Evolutionary conservation across 2,888 invertebrate species (phyloP), one percentile per base, ranked within the genome.

Genomic region (Caenorhabditis sp.): DNA sequence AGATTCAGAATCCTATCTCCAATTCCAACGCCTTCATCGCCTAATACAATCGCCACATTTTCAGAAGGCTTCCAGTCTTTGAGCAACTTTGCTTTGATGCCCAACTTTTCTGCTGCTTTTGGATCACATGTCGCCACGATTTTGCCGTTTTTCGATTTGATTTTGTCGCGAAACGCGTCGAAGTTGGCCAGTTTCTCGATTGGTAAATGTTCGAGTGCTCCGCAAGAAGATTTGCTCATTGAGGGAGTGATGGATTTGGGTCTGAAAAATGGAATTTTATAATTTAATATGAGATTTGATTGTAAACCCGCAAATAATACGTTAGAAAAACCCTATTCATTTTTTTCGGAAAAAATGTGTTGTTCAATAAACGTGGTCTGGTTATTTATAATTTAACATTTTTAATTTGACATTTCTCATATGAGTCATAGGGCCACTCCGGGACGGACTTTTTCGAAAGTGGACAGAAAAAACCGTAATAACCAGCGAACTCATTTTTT

Each of bases 211-310:
- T 81, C 81, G n/a, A 81, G 23, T 10, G 81, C 81, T 14, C 81
- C 81, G 43, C 73, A 76, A 0, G 76, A 77, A 2, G 81, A 70
- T 50, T 78, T 78, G 67, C 77, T 78, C 78, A 81, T 81, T 10
- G 70, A 67, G 0, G 78, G 77, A 43, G 81, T 81, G n/a, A 81
- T 67, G 2, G 50, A 14, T 21, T 70, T 67, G 17, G 81, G 81
- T 17, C 80, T 77, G 57, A 57, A 78, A 66, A 25, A 23, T 10
- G 25, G 23, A 3, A 43, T n/a, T n/a, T n/a, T n/a, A n/a, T n/a
- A n/a, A n/a, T n/a, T n/a, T n/a, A n/a, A n/a, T n/a, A n/a, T n/a
- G n/a, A n/a, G n/a, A n/a, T n/a, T n/a, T n/a, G n/a, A n/a, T n/a
- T n/a, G n/a, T n/a, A n/a, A n/a, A n/a, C n/a, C n/a, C n/a, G n/a